phyloP scores from a whole-genome alignment of 2,113 vertebrate genomes.

The Actenoides hombroni region DNA sequence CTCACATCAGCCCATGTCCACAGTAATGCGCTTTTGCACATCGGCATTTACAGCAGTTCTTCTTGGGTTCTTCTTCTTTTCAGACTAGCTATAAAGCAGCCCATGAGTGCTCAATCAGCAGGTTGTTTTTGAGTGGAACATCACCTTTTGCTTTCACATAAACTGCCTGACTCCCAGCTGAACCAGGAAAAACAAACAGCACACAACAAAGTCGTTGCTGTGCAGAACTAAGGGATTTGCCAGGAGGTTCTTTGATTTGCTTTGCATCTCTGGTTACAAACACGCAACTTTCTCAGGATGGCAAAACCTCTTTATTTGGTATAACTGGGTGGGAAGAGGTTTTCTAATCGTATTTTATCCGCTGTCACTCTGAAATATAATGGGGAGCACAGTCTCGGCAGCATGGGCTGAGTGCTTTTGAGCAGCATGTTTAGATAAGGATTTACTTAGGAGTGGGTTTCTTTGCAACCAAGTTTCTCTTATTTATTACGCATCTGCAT shows the following conservation, averaged over 20 bases:
- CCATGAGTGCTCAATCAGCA: background rate
- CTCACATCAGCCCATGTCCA: background rate
- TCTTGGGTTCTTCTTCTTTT: background rate
- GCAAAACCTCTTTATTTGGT: background rate
- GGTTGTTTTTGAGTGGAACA: background rate
- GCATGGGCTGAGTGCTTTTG: background rate
- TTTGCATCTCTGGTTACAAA: background rate
- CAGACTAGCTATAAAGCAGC: background rate
- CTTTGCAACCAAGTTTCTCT: background rate
- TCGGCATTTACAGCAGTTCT: background rate
- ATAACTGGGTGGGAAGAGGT: background rate
- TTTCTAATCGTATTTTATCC: background rate
- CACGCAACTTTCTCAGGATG: background rate
- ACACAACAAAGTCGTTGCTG: background rate
- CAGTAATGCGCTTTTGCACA: background rate
- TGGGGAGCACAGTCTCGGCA: background rate
- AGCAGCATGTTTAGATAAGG: background rate
- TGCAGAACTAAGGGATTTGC: background rate
- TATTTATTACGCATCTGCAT: background rate
- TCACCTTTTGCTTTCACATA: conserved; percentile 10
- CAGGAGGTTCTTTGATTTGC: background rate
- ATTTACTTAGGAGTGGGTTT: conserved; percentile 21
- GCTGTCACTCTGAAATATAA: background rate
- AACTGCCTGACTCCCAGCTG: background rate
- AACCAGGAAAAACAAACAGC: conserved; percentile 27